phyloP scores from a whole-genome alignment of 2,113 vertebrate species.

The Strix aluco region DNA sequence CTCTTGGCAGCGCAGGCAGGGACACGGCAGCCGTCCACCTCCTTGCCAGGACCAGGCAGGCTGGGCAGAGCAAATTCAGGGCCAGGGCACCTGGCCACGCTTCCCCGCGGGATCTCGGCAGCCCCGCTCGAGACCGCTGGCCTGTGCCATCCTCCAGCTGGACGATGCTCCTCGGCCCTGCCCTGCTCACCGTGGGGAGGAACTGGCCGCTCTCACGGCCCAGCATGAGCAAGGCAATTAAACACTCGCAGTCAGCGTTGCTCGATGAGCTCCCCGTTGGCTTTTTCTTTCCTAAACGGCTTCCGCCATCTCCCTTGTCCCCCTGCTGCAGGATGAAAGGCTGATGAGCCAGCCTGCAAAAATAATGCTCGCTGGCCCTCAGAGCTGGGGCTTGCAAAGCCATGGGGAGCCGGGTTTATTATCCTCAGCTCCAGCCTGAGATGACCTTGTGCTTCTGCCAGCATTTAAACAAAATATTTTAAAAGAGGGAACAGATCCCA shows the following conservation, averaged over 20 bases:
- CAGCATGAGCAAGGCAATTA: accelerated
- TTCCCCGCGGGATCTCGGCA: not conserved
- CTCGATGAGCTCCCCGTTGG: not conserved
- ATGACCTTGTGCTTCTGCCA: slow-evolving; percentile 69
- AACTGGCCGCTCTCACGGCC: not conserved
- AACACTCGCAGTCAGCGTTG: accelerated
- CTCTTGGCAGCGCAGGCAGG: not conserved
- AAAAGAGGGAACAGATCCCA: slow-evolving; percentile 2
- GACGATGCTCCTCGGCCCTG: not conserved
- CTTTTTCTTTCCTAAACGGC: not conserved
- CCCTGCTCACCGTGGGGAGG: not conserved
- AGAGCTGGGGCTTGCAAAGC: not conserved
- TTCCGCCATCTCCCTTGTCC: not conserved
- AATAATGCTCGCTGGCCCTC: not conserved
- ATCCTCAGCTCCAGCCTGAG: slow-evolving; percentile 64
- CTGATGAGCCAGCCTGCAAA: not conserved
- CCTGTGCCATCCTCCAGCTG: not conserved
- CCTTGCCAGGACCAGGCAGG: not conserved
- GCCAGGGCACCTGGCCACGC: too few species aligned
- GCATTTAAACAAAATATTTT: slow-evolving; percentile 66
- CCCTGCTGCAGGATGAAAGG: not conserved
- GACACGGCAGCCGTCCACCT: accelerated
- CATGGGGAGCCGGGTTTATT: slow-evolving; percentile 26
- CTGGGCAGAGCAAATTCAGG: not conserved
- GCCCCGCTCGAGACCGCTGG: accelerated